These are phyloP conservation scores for Cariama cristata DNA, from an alignment of 2,113 vertebrate genomes.

Conservation along the genomic window DNA sequence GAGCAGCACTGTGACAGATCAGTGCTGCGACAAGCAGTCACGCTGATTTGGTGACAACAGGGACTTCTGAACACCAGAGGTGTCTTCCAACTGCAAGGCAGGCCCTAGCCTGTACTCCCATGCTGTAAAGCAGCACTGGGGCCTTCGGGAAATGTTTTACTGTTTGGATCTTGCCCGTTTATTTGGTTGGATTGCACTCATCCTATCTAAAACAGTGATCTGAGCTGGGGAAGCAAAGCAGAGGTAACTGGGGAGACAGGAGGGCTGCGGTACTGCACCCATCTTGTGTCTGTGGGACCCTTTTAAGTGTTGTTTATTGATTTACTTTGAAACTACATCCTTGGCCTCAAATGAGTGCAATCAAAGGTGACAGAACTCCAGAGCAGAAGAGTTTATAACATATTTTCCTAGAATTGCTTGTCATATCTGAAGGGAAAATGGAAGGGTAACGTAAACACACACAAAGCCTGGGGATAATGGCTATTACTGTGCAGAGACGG, in stretches of 20 bases:
- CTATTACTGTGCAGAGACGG: neutral
- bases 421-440: constrained; percentile 60
- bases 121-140: neutral
- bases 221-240: neutral
- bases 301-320: constrained; percentile 29
- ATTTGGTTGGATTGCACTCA: neutral
- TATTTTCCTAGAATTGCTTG: constrained; percentile 39
- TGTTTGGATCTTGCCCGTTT: neutral
- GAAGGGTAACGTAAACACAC: constrained; percentile 24
- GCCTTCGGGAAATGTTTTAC: neutral
- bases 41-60: neutral
- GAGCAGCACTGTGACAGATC: neutral
- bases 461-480: neutral
- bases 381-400: constrained; percentile 23
- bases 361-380: constrained; percentile 47
- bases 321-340: constrained; percentile 40
- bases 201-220: neutral
- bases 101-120: neutral
- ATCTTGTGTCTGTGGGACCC: neutral
- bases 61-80: neutral
- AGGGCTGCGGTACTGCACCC: neutral
- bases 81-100: neutral
- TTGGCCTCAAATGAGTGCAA: constrained; percentile 20
- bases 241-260: neutral
- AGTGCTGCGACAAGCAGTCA: rapidly evolving